These are phyloP conservation scores for Sula dactylatra DNA, from an alignment of 2,113 vertebrate species.

Conservation along the genomic window DNA sequence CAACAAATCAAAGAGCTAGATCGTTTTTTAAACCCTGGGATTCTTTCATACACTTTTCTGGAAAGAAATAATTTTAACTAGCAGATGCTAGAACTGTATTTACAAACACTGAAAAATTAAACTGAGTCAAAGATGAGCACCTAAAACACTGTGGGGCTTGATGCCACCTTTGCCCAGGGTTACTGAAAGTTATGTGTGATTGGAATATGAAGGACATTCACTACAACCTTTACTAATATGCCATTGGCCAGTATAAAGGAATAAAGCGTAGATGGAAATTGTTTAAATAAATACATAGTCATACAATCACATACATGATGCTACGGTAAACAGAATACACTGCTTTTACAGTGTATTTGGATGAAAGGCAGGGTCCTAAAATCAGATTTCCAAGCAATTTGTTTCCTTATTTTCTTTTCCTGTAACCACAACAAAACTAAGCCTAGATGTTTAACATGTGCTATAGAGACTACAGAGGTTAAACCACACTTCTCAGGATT, in stretches of 20 bases:
- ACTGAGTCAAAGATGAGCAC: background rate
- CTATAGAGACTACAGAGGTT: constrained; percentile 2
- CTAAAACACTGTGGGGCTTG: background rate
- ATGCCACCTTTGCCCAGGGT: background rate
- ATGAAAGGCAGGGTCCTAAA: constrained; percentile 77
- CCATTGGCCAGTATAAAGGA: background rate
- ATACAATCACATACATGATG: constrained; percentile 62
- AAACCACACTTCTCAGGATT: constrained; percentile 5
- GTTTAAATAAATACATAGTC: constrained; percentile 70
- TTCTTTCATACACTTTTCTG: background rate
- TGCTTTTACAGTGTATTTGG: constrained; percentile 60
- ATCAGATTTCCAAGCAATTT: constrained; percentile 2
- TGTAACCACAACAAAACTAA: constrained; percentile 56
- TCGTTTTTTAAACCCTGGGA: background rate
- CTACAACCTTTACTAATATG: background rate
- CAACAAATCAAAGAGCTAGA: background rate
- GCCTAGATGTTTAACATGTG: constrained; percentile 18
- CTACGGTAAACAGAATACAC: constrained; percentile 57
- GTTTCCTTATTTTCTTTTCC: constrained; percentile 22
- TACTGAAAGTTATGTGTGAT: background rate
- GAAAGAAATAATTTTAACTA: background rate
- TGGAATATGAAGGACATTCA: background rate
- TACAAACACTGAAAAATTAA: background rate
- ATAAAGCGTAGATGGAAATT: background rate
- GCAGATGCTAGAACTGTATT: background rate